Evolutionary conservation across 2,113 vertebrate genomes (phyloP).

Genomic region (Tupaia tana): DNA sequence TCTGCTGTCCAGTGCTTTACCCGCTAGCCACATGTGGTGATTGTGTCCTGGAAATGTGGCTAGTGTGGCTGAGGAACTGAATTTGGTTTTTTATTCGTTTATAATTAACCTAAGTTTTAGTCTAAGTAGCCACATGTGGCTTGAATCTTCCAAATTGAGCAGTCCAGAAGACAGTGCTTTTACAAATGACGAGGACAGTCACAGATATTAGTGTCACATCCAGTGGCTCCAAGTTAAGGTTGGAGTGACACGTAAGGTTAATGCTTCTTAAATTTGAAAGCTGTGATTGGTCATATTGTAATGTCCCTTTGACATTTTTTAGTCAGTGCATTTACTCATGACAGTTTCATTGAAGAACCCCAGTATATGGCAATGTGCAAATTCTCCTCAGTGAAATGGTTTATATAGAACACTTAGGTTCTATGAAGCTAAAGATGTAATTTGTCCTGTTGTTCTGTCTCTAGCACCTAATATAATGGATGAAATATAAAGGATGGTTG

Average conservation of each 20-base stretch:
- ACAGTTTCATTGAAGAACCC: background rate
- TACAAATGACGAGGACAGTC: background rate
- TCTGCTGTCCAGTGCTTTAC: background rate
- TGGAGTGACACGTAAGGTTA: background rate
- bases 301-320: background rate
- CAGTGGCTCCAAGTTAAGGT: background rate
- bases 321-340: background rate
- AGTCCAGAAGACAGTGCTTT: background rate
- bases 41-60: background rate
- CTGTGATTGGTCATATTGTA: background rate
- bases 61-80: background rate
- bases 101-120: background rate
- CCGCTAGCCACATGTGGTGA: background rate
- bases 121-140: background rate
- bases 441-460: background rate
- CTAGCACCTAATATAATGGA: background rate
- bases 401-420: background rate
- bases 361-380: background rate
- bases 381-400: background rate
- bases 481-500: background rate
- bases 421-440: background rate
- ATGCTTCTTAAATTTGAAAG: conserved; percentile 46
- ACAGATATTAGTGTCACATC: background rate
- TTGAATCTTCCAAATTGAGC: background rate
- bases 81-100: background rate